A percentile compares a stretch with the other conserved stretches of the same genome.
Evolutionary conservation across 2,888 invertebrate species (phyloP).

Genomic region (Drosophila diplacantha): DNA sequence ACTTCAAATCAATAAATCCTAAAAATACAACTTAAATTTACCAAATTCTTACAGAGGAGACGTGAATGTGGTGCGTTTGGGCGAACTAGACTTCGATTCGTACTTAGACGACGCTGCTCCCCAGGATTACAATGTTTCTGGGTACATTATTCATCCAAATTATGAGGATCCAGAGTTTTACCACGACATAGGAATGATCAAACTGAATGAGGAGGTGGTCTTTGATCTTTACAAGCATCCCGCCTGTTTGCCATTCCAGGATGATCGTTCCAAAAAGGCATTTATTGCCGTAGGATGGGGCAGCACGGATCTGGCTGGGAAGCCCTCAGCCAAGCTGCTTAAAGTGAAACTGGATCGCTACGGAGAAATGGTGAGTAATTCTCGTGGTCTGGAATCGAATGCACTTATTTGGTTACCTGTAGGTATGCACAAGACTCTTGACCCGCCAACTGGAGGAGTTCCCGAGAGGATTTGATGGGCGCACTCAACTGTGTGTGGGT

Average conservation of each 20-base stretch:
- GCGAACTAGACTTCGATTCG: conserved; percentile 69
- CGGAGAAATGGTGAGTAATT: conserved; percentile 41
- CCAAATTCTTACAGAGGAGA: conserved; percentile 79
- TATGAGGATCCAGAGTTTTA: conserved; percentile 68
- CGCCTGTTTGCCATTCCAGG: conserved; percentile 77
- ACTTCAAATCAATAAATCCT: not conserved
- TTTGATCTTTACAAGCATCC: conserved; percentile 78
- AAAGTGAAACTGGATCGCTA: conserved; percentile 79
- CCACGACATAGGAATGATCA: conserved; percentile 80
- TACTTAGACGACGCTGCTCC: conserved; percentile 66
- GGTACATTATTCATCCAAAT: conserved; percentile 70
- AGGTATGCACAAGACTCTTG: conserved; percentile 50
- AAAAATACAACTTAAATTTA: conserved; percentile 22
- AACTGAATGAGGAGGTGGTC: conserved; percentile 73
- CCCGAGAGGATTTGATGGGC: conserved; percentile 53
- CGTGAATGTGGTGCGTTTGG: conserved; percentile 68
- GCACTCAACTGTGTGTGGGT: conserved; percentile 71
- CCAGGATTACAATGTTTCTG: conserved; percentile 64
- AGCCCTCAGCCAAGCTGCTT: conserved; percentile 76
- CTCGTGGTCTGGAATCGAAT: no score
- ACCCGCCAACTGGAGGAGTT: conserved; percentile 44
- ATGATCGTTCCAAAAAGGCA: conserved; percentile 35
- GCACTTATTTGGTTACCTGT: not conserved
- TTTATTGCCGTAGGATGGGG: conserved; percentile 80
- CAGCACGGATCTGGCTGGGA: conserved; percentile 68